Base-by-base conservation (phyloP, 2,113 vertebrate genomes). In the Callipepla squamata region DNA sequence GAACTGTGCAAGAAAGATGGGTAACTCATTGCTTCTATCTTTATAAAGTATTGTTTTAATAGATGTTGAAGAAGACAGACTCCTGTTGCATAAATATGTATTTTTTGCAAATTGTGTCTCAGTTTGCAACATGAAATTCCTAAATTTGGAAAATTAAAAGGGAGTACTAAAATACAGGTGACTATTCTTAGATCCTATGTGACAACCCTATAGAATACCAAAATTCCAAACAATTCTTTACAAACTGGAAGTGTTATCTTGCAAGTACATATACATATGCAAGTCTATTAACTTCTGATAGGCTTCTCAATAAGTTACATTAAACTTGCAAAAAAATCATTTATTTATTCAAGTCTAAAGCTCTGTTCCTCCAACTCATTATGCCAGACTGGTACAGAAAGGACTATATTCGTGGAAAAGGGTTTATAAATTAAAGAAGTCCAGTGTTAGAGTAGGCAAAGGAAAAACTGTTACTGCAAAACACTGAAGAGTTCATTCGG, bases 131-230 rank as follows among this genome's bases (percentile, higher is more conserved):
- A 48, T 74, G 80, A 87, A 93, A 90, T 89, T 63, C 38, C n/a
- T 92, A 80, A 79, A 88, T 61, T 59, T 20, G 4, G 76, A 90
- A 93, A 90, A 77, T 47, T 85, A 63, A 93, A 87, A 85, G 34
- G 55, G 23, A 45, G 5, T 55, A 55, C 65, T 85, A 86, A 93
- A 93, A 91, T 13, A 48, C 6, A 11, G 80, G 80, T 75, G 5
- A 48, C 7, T 90, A 32, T 84, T 81, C 50, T 67, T 86, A 26
- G 9, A 44, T 55, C 23, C 32, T 44, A 1, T 22, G 20, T 82
- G 72, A 69, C 21, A 62, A 7, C 69, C 51, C 48, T 45, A 61
- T 3, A 87, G 59, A 85, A 90, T 28, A 45, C 2, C 5, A 18
- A 40, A 80, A 12, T 58, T 26, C 19, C 45, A 76, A 79, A 63